Conservation (phyloP, 2,797 vertebrate genomes). For the Arrhamphus sclerolepis region DNA sequence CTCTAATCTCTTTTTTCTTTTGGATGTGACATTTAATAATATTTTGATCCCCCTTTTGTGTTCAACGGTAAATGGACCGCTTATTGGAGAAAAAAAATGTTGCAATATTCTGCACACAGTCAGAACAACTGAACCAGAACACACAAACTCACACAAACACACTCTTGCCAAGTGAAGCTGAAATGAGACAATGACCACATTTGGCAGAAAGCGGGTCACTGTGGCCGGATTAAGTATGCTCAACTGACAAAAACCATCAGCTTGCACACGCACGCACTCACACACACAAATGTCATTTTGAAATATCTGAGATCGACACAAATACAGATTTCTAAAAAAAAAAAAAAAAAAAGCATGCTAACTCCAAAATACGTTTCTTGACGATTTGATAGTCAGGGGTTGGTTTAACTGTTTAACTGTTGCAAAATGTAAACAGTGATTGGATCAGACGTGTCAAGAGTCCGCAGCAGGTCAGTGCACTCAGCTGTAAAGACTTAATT, state of each 20-base stretch:
- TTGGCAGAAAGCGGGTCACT: conserved; percentile 58
- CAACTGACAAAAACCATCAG: conserved; percentile 38
- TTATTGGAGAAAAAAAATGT: too few species aligned
- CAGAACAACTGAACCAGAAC: not conserved
- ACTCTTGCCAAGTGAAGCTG: conserved; percentile 55
- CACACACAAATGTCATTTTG: not conserved
- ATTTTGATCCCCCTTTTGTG: too few species aligned
- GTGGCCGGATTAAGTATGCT: not conserved
- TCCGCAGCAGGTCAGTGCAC: conserved; percentile 47
- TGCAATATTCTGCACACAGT: too few species aligned
- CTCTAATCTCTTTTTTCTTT: too few species aligned
- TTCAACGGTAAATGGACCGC: too few species aligned
- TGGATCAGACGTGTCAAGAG: conserved; percentile 28
- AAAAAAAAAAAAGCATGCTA: not conserved
- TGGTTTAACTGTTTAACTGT: conserved; percentile 18
- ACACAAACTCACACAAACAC: conserved; percentile 16
- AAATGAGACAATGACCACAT: conserved; percentile 39
- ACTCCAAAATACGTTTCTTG: not conserved
- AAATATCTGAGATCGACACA: not conserved
- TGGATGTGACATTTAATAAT: too few species aligned
- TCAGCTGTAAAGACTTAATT: conserved; percentile 60
- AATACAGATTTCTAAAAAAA: not conserved
- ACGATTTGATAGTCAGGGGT: not conserved
- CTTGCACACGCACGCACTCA: not conserved
- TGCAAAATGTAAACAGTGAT: conserved; percentile 6